Evolutionary conservation across 2,888 invertebrate genomes (phyloP).

Genomic region (Abscondita cerata): DNA sequence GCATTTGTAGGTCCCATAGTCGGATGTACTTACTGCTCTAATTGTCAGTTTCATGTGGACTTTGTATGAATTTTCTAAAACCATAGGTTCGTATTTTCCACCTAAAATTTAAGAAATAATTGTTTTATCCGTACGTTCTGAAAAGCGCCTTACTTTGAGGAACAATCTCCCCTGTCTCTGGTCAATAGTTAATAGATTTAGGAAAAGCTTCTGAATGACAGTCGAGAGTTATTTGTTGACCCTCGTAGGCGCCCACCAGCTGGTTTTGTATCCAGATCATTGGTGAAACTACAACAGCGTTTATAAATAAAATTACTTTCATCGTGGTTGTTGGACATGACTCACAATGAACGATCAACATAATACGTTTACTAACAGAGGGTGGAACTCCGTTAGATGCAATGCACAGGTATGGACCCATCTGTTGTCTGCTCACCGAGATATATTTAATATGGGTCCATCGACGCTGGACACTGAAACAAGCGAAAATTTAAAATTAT

Average conservation of each 20-base stretch:
- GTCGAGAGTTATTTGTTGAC: conserved; percentile 71
- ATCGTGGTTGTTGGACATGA: conserved; percentile 40
- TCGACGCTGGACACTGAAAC: conserved; percentile 68
- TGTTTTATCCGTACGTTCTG: too few relatives aligned
- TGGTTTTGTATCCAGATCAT: conserved; percentile 78
- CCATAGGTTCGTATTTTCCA: conserved; percentile 72
- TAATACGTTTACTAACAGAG: conserved; percentile 86
- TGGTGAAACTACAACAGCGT: conserved; percentile 66
- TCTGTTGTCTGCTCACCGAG: conserved; percentile 76
- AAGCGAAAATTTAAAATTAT: conserved; percentile 19
- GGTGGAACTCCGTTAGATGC: conserved; percentile 83
- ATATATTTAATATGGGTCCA: conserved; percentile 71
- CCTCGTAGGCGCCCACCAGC: conserved; percentile 71
- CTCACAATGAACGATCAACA: conserved; percentile 84
- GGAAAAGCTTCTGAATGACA: conserved; percentile 80
- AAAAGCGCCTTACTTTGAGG: conserved; percentile 70
- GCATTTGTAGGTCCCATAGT: conserved; percentile 83
- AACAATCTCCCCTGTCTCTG: conserved; percentile 68
- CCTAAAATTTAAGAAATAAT: conserved; percentile 53
- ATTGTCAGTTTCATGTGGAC: conserved; percentile 79
- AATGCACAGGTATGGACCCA: conserved; percentile 80
- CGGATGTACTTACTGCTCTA: conserved; percentile 68
- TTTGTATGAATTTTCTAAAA: conserved; percentile 78
- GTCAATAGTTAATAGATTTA: conserved; percentile 76
- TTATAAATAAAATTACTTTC: conserved; percentile 32